These are phyloP conservation scores for Ladona fulva DNA, from an alignment of 1,140 invertebrate species.

Conservation along the genomic window DNA sequence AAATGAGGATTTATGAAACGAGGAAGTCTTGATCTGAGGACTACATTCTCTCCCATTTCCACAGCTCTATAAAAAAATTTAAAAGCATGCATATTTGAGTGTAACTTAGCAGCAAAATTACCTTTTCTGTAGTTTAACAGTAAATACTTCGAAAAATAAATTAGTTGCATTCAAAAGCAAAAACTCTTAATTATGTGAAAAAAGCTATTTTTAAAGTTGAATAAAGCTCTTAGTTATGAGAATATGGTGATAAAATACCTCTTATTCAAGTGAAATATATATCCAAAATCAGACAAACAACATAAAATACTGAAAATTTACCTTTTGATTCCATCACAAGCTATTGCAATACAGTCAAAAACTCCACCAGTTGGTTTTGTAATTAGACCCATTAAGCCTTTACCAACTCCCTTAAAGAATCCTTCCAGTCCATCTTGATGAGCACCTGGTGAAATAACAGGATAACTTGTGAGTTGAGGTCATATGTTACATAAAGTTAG, in stretches of 20 bases:
- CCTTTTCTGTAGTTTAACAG: too few relatives aligned
- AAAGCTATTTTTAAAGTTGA: too few relatives aligned
- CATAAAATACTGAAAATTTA: slow-evolving; percentile 24
- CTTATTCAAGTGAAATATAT: too few relatives aligned
- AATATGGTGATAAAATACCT: too few relatives aligned
- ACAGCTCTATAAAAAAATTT: slow-evolving; percentile 42
- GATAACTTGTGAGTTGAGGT: too few relatives aligned
- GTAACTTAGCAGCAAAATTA: too few relatives aligned
- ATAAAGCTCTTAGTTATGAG: too few relatives aligned
- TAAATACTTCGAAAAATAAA: too few relatives aligned
- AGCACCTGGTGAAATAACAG: slow-evolving; percentile 36
- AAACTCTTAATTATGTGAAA: too few relatives aligned
- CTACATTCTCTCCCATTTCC: slow-evolving; percentile 55
- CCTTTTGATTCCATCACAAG: slow-evolving; percentile 58
- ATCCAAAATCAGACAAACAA: too few relatives aligned
- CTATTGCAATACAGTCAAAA: slow-evolving; percentile 52
- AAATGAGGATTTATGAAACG: slow-evolving; percentile 56
- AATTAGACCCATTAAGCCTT: slow-evolving; percentile 49
- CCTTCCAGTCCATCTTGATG: slow-evolving; percentile 58
- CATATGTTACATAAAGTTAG: too few relatives aligned
- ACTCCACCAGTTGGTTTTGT: slow-evolving; percentile 50
- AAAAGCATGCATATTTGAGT: neutral
- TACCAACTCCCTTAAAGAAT: slow-evolving; percentile 55
- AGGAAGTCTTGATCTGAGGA: slow-evolving; percentile 55
- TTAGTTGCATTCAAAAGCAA: too few relatives aligned